Conservation (phyloP, 37 sponge, comb jelly and placozoan genomes). For the Oscarella lobularis region DNA sequence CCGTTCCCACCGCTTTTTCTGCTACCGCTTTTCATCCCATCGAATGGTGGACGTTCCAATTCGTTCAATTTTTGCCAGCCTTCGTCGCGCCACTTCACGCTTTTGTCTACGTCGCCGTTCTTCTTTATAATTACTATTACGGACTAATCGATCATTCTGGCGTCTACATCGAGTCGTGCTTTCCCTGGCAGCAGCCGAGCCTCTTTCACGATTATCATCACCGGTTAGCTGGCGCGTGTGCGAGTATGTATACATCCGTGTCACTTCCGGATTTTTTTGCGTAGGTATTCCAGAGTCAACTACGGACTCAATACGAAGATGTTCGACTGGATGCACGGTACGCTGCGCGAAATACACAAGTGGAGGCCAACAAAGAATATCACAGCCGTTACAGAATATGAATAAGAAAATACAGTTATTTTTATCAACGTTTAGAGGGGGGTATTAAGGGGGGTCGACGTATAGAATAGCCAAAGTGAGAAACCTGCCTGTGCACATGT, state of each 20-base stretch:
- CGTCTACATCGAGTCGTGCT: slow-evolving; percentile 18
- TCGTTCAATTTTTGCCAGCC: slow-evolving; percentile 10
- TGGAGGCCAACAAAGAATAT: background rate
- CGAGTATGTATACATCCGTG: no score
- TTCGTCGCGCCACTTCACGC: slow-evolving; percentile 21
- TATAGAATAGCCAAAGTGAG: no score
- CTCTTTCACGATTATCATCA: slow-evolving; percentile 44
- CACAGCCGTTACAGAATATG: no score
- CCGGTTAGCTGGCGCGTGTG: slow-evolving; percentile 18
- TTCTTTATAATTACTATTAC: slow-evolving; percentile 28
- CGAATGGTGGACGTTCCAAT: slow-evolving; percentile 13
- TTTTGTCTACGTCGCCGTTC: slow-evolving; percentile 5
- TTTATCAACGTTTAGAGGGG: no score
- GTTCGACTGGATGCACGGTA: background rate
- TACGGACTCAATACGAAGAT: background rate
- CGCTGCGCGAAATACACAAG: background rate
- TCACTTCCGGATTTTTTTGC: background rate
- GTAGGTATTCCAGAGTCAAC: background rate
- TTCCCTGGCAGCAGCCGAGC: slow-evolving; percentile 37
- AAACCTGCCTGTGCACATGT: no score
- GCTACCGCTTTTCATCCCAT: slow-evolving; percentile 25
- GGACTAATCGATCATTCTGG: slow-evolving; percentile 40
- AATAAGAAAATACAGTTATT: no score
- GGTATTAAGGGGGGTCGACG: no score
- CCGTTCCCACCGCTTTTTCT: slow-evolving; percentile 26